A percentile compares a stretch with the other conserved stretches of the same genome.
These are phyloP conservation scores for Lobophora halterata DNA, from an alignment of 2,888 invertebrate genomes.

Conservation along the genomic window DNA sequence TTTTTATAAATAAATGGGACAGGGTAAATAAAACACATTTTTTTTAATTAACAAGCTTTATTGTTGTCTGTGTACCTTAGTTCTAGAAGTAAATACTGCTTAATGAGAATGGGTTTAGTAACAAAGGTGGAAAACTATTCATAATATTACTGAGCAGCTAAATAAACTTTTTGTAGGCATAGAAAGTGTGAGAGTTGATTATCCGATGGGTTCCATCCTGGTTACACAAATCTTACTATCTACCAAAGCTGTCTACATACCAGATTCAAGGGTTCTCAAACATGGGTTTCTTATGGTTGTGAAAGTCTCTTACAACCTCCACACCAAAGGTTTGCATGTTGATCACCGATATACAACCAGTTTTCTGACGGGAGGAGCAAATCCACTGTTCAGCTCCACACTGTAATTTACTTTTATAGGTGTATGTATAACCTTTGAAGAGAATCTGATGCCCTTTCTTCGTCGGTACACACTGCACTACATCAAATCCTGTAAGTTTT, in stretches of 20 bases:
- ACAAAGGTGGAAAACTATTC: no score
- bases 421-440: conserved; percentile 71
- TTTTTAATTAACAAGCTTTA: no score
- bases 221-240: no score
- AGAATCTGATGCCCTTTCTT: conserved; percentile 71
- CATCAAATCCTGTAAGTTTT: conserved; percentile 64
- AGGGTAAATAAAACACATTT: conserved; percentile 10
- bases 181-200: no score
- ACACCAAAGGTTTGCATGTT: conserved; percentile 72
- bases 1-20: not conserved
- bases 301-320: conserved; percentile 69
- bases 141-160: no score
- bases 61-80: no score
- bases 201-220: no score
- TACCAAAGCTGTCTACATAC: no score
- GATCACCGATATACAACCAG: conserved; percentile 72
- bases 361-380: conserved; percentile 70
- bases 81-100: no score
- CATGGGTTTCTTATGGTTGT: conserved; percentile 73
- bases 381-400: conserved; percentile 75
- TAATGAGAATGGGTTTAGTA: no score
- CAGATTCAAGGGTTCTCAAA: conserved; percentile 35
- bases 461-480: conserved; percentile 72
- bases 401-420: conserved; percentile 68
- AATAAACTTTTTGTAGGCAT: no score